Evolutionary conservation across 1,140 invertebrate genomes (phyloP), one percentile per base, ranked within the genome.

Genomic region (Pseudomyrmex cubaensis): DNA sequence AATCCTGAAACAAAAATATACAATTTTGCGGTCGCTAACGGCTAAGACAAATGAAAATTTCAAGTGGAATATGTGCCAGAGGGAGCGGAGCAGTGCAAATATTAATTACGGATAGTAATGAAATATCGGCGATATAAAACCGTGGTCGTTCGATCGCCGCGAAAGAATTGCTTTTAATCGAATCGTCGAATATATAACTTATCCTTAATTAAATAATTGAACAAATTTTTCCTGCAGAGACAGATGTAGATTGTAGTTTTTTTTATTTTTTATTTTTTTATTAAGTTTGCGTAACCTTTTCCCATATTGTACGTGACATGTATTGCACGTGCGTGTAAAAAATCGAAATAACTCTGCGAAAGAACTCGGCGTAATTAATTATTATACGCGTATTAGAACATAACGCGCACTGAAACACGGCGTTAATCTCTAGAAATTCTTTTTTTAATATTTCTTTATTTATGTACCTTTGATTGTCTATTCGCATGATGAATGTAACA

Each of bases 181-280:
- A 50, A 84, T 10, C 13, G 69, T 54, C 54, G 69, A 22, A 64
- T 95, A 95, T 84, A 94, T 95, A 3, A 94, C 95, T 76, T 50
- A 78, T 82, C 76, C 56, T 83, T 80, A 80, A 80, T 80, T 72
- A 80, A 78, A 84, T 87, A 85, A 88, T 89, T 87, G 76, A 85
- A 90, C 78, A 86, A 88, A 85, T 87, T 85, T 91, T 67, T 35
- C 0, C 35, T 35, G 35, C 35, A 35, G 73, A 85, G 78, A 25
- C 63, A 82, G 7, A 17, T 25, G 25, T 57, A 59, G 54, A 59
- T 59, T 9, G 59, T 50, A 46, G 20, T 72, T 35, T 35, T 35
- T 35, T 35, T n/a, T n/a, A n/a, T n/a, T n/a, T 35, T 35, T 35
- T 35, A n/a, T 7, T 35, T 35, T 35, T 35, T 70, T 72, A n/a